Base-by-base conservation (phyloP, 2,888 invertebrate species). In the Limnephilus auricula region DNA sequence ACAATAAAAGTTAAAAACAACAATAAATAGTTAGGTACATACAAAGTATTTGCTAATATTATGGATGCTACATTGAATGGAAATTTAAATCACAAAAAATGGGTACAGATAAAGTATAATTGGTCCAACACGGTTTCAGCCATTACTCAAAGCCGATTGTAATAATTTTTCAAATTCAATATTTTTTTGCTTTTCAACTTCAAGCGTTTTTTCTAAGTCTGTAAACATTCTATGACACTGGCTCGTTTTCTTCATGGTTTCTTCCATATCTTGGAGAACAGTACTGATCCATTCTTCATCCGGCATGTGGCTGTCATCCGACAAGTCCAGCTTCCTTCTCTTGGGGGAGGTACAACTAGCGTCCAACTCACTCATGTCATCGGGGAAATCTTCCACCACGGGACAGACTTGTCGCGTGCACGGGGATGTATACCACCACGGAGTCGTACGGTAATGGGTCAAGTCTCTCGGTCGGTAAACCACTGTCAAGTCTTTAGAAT, bases 401-500 rank as follows among this genome's bases (percentile, higher is more conserved):
- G 92, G 92, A 30, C 13, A 30, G 13, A 93, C 79, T n/a, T 90
- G 34, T 87, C 65, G 89, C 0, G 89, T 79, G 95, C 94, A 79
- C 94, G 94, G 89, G 94, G 94, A 94, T 94, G 95, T 94, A 94
- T 96, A 97, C 94, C 97, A 96, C 97, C 97, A 97, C 79, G 96
- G 95, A 31, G 95, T 94, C 91, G 95, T 95, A 37, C 95, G 94
- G 94, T 96, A 97, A 88, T 96, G 94, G 92, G 95, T 95, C 90
- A 97, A 94, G 87, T 95, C 95, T 90, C 95, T 94, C 93, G 95
- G 95, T 92, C 97, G 95, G 94, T 97, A 97, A 88, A 97, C 95
- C 0, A 97, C 97, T 5, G 93, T 93, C 86, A 93, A 93, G 92
- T 91, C 65, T 31, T 78, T 9, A 18, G 82, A 80, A 83, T 91